A percentile compares a stretch with the other conserved stretches of the same genome.
Evolutionary conservation across 2,888 invertebrate species (phyloP).

Genomic region (Seladonia tumulorum): DNA sequence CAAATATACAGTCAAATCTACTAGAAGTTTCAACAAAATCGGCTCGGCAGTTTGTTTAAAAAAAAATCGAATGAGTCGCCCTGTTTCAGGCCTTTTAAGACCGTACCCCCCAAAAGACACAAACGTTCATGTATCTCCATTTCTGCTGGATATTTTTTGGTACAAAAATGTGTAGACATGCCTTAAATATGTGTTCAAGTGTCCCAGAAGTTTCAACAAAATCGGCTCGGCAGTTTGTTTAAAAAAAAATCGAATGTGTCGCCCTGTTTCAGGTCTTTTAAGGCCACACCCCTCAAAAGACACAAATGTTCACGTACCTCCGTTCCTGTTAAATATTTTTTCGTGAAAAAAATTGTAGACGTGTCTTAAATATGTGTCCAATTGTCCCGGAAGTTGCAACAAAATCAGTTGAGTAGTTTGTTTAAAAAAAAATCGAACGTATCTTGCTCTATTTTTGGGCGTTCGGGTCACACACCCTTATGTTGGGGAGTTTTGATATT

Average conservation of each 20-base stretch:
- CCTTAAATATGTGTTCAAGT: background rate
- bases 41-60: background rate
- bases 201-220: background rate
- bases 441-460: background rate
- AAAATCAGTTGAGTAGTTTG: background rate
- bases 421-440: background rate
- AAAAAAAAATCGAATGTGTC: background rate
- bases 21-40: background rate
- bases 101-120: too few species aligned
- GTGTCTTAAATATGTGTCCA: background rate
- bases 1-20: accelerated
- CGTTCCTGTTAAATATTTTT: background rate
- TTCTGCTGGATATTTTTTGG: background rate
- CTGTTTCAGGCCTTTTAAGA: too few species aligned
- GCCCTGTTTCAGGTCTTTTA: too few species aligned
- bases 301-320: background rate
- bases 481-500: background rate
- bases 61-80: background rate
- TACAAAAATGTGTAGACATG: background rate
- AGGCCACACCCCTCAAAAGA: too few species aligned
- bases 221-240: background rate
- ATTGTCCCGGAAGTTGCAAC: background rate
- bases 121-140: background rate
- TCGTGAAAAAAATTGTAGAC: background rate
- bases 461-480: too few species aligned